These are phyloP conservation scores for Megaceryle maxima DNA, from an alignment of 2,113 vertebrate genomes.

Conservation along the genomic window DNA sequence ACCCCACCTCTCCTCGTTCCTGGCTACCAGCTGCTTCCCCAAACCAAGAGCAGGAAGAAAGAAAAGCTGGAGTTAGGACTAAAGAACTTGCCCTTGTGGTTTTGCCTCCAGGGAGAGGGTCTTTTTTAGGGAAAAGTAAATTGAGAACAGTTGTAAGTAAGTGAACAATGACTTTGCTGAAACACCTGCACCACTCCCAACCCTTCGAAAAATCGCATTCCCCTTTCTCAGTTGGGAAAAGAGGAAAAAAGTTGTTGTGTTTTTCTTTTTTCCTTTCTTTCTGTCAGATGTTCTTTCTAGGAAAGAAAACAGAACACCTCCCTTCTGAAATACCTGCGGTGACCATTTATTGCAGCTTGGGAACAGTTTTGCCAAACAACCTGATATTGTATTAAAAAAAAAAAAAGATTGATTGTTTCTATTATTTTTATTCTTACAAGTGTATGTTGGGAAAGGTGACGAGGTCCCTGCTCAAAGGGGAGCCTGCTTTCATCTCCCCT, in stretches of 20 bases:
- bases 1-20: accelerated
- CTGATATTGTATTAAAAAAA: too few relatives aligned
- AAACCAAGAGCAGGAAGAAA: not conserved
- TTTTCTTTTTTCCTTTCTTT: not conserved
- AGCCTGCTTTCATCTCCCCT: not conserved
- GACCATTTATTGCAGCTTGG: not conserved
- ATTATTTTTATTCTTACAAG: too few relatives aligned
- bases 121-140: not conserved
- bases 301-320: not conserved
- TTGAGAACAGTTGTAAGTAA: not conserved
- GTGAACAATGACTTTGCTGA: not conserved
- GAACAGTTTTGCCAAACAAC: not conserved
- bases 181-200: not conserved
- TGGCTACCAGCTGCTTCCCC: not conserved
- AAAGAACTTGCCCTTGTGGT: too few relatives aligned
- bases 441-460: accelerated
- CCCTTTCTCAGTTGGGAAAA: not conserved
- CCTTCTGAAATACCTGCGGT: not conserved
- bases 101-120: not conserved
- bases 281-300: not conserved
- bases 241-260: not conserved
- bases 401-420: not conserved
- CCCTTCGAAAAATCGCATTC: not conserved
- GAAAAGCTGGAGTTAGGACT: not conserved
- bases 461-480: not conserved